Evolutionary conservation across 2,113 vertebrate genomes (phyloP), one percentile per base, ranked within the genome.

Genomic region (Oryzias javanicus): DNA sequence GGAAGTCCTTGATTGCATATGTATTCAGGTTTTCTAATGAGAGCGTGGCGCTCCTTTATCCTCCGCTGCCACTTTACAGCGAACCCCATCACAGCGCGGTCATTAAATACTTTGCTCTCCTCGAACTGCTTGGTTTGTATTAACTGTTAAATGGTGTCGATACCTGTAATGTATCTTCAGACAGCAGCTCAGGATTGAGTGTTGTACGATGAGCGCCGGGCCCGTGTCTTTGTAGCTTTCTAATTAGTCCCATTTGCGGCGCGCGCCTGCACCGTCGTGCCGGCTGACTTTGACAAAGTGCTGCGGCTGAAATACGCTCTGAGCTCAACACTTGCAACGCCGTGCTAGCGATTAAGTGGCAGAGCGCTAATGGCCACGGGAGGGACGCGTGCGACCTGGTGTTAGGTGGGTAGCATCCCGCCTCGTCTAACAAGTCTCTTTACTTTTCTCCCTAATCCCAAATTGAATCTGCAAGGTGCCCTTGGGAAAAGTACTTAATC

Each of bases 381-480:
- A 51, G 19, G 55, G 52, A 58, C 22, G 27, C 17, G 45, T 58
- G 62, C 68, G 78, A 86, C 81, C 87, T 42, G 50, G 49, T 72
- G 73, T 78, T 74, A 54, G 74, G 57, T 58, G 67, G 72, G 72
- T 74, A 65, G 71, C 61, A 86, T 81, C 80, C 60, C 49, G 57
- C 48, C 76, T 86, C 72, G 47, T 59, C 67, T 72, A 74, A 63
- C 64, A 75, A 85, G 77, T 85, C 82, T 82, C 78, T 83, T 82
- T 84, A 80, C 85, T 66, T 70, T 16, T 51, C 4, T 72, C 72
- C 86, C 79, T 90, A 90, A 90, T 91, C 88, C 86, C 73, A 89
- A 89, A 89, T 90, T 87, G 87, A 88, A 87, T 88, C 80, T 78
- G 54, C 76, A 88, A 89, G 87, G 85, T 90, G 86, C 79, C 87